Conservation (phyloP, 2,113 vertebrate genomes). For the Dolichotis patagonum region DNA sequence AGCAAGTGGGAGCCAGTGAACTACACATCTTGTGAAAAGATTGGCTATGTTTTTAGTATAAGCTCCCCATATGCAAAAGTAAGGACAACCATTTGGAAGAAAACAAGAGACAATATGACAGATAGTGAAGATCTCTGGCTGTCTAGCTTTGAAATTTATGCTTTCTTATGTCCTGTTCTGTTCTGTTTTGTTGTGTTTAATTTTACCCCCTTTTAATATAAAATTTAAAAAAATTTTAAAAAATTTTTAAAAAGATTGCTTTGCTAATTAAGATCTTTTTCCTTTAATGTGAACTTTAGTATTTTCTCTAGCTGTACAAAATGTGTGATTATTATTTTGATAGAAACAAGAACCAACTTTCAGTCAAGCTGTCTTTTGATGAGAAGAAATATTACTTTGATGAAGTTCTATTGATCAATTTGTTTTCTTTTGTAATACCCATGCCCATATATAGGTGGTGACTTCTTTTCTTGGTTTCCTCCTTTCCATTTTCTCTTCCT, state of each 20-base stretch:
- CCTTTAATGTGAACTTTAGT: neutral
- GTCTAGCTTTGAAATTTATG: no score
- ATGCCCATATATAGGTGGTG: neutral
- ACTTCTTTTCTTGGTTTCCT: neutral
- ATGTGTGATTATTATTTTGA: neutral
- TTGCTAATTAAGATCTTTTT: neutral
- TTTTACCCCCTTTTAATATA: no score
- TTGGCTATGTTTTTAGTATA: no score
- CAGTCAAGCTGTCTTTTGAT: neutral
- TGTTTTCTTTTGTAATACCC: neutral
- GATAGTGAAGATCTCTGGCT: no score
- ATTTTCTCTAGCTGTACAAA: neutral
- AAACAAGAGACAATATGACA: no score
- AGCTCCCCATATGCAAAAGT: no score
- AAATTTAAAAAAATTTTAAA: no score
- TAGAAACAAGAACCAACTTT: neutral
- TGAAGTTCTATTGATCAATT: neutral
- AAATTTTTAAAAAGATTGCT: neutral
- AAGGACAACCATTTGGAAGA: no score
- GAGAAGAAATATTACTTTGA: conserved; percentile 2
- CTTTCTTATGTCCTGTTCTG: no score
- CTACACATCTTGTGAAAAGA: no score
- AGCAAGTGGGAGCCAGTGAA: no score
- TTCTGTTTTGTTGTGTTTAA: no score
- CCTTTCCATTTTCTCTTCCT: neutral